A percentile compares a stretch with the other conserved stretches of the same genome.
These are phyloP conservation scores for Apostichopus parvimensis DNA, from an alignment of 35 echinoderm and acorn worm species.

Conservation along the genomic window DNA sequence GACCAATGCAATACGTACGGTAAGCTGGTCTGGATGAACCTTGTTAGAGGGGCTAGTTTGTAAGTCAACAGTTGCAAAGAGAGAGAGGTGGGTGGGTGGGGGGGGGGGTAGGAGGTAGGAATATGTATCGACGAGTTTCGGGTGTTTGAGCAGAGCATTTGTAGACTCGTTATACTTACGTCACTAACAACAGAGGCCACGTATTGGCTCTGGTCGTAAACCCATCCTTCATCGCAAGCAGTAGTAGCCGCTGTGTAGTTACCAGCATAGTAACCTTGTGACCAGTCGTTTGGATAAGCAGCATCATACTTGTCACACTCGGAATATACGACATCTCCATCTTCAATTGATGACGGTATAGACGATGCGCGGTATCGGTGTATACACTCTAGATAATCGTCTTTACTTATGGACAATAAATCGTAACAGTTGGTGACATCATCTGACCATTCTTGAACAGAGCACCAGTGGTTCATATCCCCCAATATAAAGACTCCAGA, in stretches of 20 bases:
- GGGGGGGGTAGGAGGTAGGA: too few relatives aligned
- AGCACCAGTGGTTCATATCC: conserved; percentile 42
- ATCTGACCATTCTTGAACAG: conserved; percentile 2
- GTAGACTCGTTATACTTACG: not conserved
- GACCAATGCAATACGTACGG: too few relatives aligned
- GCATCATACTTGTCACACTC: conserved; percentile 20
- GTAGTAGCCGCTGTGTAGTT: conserved; percentile 32
- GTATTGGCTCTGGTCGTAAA: conserved; percentile 58
- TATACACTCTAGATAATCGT: conserved; percentile 21
- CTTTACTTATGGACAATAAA: not conserved
- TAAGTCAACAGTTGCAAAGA: too few relatives aligned
- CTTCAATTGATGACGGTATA: not conserved
- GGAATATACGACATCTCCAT: not conserved
- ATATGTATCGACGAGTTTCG: too few relatives aligned
- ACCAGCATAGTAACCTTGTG: not conserved
- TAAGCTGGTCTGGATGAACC: too few relatives aligned
- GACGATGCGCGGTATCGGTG: conserved; percentile 19
- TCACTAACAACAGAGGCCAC: conserved; percentile 28
- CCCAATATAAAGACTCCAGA: conserved; percentile 34
- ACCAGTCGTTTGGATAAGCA: not conserved
- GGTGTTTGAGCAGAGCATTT: too few relatives aligned
- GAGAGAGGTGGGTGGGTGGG: too few relatives aligned
- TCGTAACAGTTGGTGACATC: not conserved
- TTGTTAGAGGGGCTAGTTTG: too few relatives aligned
- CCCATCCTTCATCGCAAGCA: conserved; percentile 58